These are phyloP conservation scores for Rhinolophus sinicus DNA, from an alignment of 2,113 vertebrate species.

Conservation along the genomic window DNA sequence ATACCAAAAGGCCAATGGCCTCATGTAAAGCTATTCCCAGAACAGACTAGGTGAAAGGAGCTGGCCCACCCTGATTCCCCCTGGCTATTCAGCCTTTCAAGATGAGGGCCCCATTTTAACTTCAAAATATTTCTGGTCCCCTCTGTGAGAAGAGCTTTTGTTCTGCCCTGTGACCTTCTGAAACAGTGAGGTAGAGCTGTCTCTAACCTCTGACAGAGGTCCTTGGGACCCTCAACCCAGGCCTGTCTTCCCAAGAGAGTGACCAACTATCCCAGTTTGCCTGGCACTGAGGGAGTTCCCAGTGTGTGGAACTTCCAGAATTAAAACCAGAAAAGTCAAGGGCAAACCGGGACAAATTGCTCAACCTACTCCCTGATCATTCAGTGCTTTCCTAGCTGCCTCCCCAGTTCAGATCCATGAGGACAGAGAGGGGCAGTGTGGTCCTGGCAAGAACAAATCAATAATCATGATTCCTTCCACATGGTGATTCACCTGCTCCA, in stretches of 20 bases:
- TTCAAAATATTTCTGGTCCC: background rate
- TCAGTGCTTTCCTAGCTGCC: background rate
- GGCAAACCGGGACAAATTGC: background rate
- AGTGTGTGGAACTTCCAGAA: background rate
- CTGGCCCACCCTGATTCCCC: fast-evolving
- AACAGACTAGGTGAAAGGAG: background rate
- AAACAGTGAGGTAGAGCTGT: background rate
- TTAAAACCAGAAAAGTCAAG: background rate
- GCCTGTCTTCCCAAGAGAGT: background rate
- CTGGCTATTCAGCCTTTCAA: background rate
- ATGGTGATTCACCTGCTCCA: background rate
- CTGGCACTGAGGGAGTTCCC: background rate
- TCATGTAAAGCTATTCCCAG: background rate
- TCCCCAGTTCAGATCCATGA: background rate
- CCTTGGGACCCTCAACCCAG: background rate
- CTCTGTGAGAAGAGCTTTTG: background rate
- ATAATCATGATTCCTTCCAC: background rate
- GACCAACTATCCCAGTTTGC: background rate
- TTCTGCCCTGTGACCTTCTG: background rate
- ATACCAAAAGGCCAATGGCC: background rate
- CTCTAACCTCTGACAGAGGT: background rate
- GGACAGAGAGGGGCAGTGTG: background rate
- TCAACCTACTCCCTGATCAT: background rate
- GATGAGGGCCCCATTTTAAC: background rate
- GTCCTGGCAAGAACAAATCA: background rate